Base-by-base conservation (phyloP, 2,113 vertebrate genomes). In the Cyanoramphus novaezelandiae region DNA sequence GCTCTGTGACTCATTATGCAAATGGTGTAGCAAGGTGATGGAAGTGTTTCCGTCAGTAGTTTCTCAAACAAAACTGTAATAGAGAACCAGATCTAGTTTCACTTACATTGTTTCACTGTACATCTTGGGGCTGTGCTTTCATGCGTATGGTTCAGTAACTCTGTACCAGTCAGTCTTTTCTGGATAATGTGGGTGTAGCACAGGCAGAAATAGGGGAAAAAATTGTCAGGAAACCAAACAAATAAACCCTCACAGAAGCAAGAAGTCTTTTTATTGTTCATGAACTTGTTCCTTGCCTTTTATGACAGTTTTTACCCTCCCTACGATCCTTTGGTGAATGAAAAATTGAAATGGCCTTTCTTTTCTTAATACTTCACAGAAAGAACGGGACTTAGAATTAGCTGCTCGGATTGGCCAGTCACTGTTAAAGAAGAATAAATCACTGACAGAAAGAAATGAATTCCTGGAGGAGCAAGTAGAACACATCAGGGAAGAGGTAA, bases 351-450 rank as follows among this genome's bases (percentile, higher is more conserved):
- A 39, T 65, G n/a, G 27, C 5, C 6, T 91, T 94, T 60, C 29
- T 93, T 50, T 97, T 49, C 86, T 84, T 93, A 79, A 79, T 72
- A 46, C 49, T 79, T 49, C 70, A 75, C 97, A 99, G 99, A 99
- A 99, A 99, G 99, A 99, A 97, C 98, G 99, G n/a, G 99, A 99
- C 97, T 97, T 99, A 96, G 99, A 99, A 97, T 98, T 99, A 89
- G 99, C 99, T 18, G 99, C 99, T 95, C 98, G 99, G 47, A 99
- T 99, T 15, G 99, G 99, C 93, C 99, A 99, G 98, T 99, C 99
- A 0, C 98, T 99, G 91, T 82, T 99, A 93, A 99, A 99, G 98
- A 99, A 99, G 96, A 99, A 99, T 97, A 99, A 99, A 97, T 98
- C 98, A 6, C 98, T 99, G 28, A 99, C 99, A 6, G 99, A 99